A percentile compares a stretch with the other conserved stretches of the same genome.
These are phyloP conservation scores for Orius laevigatus DNA, from an alignment of 1,140 invertebrate genomes.

Conservation along the genomic window DNA sequence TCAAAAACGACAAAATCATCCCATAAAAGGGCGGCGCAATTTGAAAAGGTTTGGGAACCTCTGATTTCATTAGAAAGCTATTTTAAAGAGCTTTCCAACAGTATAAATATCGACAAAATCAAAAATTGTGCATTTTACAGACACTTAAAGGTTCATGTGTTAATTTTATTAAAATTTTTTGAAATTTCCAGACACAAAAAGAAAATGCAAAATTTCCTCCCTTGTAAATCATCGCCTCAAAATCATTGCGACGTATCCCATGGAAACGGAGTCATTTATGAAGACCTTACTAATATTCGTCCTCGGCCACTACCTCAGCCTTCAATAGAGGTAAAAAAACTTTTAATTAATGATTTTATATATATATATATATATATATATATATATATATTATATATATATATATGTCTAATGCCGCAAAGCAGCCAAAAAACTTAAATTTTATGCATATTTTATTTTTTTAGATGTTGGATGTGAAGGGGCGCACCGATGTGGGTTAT, in stretches of 20 bases:
- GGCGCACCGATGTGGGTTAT: constrained; percentile 28
- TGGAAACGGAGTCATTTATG: constrained; percentile 38
- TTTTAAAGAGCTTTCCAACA: too few relatives aligned
- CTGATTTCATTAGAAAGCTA: too few relatives aligned
- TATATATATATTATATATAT: background rate
- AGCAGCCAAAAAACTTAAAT: background rate
- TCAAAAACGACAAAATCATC: too few relatives aligned
- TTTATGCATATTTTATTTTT: constrained; percentile 23
- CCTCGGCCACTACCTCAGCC: constrained; percentile 28
- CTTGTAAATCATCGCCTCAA: constrained; percentile 44
- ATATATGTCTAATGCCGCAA: background rate
- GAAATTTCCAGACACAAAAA: constrained; percentile 44
- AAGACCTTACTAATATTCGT: constrained; percentile 34
- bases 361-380: background rate
- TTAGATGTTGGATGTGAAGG: constrained; percentile 50
- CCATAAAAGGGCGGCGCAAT: too few relatives aligned
- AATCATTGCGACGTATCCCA: constrained; percentile 25
- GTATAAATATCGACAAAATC: too few relatives aligned
- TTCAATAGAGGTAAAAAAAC: constrained; percentile 26
- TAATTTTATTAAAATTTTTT: background rate
- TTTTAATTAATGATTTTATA: background rate
- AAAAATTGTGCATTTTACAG: too few relatives aligned
- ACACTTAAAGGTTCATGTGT: too few relatives aligned
- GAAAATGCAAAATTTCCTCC: constrained; percentile 51
- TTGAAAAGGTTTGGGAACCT: too few relatives aligned